A percentile compares a stretch with the other conserved stretches of the same genome.
phyloP scores from a whole-genome alignment of 2,888 invertebrate species.

The Lasioglossum figueresi region DNA sequence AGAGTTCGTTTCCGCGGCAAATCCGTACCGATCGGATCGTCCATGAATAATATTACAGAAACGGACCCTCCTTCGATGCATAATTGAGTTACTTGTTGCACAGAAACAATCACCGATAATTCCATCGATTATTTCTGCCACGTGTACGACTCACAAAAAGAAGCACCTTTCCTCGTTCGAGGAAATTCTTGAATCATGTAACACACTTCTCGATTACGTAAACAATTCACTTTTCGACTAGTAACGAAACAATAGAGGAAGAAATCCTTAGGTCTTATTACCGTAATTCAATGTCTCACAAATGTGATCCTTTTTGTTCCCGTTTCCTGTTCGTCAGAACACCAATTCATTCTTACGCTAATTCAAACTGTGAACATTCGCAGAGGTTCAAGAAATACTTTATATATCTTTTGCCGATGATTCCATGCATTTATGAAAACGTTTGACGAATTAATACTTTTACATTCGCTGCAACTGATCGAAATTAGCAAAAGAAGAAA shows the following conservation, averaged over 20 bases:
- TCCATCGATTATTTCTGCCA: constrained; percentile 25
- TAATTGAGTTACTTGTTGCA: constrained; percentile 55
- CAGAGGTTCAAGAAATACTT: no score
- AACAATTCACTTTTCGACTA: not conserved
- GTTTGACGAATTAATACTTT: no score
- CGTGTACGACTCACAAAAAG: constrained; percentile 12
- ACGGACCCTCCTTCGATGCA: constrained; percentile 26
- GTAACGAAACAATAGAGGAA: not conserved
- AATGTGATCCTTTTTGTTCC: not conserved
- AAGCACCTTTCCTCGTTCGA: constrained; percentile 8
- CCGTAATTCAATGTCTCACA: not conserved
- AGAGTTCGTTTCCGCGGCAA: not conserved
- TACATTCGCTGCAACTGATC: no score
- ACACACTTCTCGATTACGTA: not conserved
- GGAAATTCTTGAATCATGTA: constrained; percentile 21
- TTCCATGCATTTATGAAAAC: no score
- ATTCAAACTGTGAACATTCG: not conserved
- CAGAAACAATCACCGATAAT: constrained; percentile 46
- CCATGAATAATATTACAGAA: constrained; percentile 32
- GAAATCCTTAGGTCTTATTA: not conserved
- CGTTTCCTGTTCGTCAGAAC: not conserved
- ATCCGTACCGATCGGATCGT: constrained; percentile 1
- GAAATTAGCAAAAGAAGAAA: no score
- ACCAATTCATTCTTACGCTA: not conserved
- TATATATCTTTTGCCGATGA: no score